Percentiles rank a stretch among this genome's conserved stretches.
Conservation (phyloP, 2,797 vertebrate species). For the Austrolebias charrua region DNA sequence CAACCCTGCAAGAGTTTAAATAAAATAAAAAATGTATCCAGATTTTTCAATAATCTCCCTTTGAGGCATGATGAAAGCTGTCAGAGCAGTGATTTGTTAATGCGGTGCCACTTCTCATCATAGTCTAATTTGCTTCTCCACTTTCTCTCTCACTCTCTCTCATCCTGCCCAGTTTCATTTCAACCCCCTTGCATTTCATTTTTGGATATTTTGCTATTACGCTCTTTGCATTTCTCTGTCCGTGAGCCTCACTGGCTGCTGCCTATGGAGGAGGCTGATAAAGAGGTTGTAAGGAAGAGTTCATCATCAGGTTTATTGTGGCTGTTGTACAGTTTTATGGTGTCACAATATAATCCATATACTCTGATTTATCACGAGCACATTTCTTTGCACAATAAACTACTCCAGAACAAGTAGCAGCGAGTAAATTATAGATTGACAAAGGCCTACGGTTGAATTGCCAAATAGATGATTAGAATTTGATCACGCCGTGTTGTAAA, state of each 20-base stretch:
- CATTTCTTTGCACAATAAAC: background rate
- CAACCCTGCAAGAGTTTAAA: constrained; percentile 19
- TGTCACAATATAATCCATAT: constrained; percentile 60
- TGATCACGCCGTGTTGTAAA: too few species aligned
- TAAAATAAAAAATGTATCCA: constrained; percentile 40
- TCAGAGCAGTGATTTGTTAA: constrained; percentile 31
- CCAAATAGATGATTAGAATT: too few species aligned
- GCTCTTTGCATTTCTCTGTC: constrained; percentile 22
- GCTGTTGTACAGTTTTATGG: constrained; percentile 66
- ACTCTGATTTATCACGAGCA: constrained; percentile 44
- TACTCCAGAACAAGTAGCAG: background rate
- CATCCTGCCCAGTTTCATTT: constrained; percentile 40
- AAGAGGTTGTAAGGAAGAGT: constrained; percentile 31
- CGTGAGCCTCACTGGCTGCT: constrained; percentile 19
- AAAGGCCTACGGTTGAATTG: background rate
- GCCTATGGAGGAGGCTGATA: constrained; percentile 13
- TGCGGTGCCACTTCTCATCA: constrained; percentile 48
- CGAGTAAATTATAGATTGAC: background rate
- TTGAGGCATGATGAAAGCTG: constrained; percentile 17
- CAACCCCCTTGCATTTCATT: constrained; percentile 36
- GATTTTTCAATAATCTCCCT: constrained; percentile 51
- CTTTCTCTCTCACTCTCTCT: constrained; percentile 47
- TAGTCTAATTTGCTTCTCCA: constrained; percentile 43
- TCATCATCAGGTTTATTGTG: constrained; percentile 61
- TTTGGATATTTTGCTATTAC: constrained; percentile 15